Evolutionary conservation across 92 coral and sea anemone genomes (phyloP).

Genomic region (Porites divaricata): DNA sequence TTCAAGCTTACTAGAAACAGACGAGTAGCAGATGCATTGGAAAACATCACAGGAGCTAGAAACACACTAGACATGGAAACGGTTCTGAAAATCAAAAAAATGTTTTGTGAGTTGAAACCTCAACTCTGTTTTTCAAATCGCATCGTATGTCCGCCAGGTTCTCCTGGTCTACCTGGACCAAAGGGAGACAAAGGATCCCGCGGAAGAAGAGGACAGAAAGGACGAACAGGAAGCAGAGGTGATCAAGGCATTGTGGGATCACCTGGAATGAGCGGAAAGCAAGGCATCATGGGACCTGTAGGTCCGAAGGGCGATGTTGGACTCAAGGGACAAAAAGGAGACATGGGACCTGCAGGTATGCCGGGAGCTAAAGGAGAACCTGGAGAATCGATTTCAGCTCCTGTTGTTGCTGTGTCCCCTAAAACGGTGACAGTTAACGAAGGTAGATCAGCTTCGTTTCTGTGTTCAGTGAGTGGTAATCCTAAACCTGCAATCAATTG

Average conservation of each 20-base stretch:
- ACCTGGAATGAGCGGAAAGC: background rate
- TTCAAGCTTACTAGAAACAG: background rate
- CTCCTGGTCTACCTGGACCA: conserved; percentile 18
- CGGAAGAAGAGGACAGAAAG: conserved; percentile 20
- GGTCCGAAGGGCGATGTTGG: background rate
- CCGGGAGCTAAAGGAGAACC: conserved; percentile 42
- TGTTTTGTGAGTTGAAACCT: background rate
- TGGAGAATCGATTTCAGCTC: conserved; percentile 41
- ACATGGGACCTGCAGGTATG: conserved; percentile 25
- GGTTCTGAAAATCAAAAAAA: background rate
- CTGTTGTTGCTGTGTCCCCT: conserved; percentile 31
- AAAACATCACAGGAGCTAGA: background rate
- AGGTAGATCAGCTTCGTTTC: conserved; percentile 34
- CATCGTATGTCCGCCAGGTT: background rate
- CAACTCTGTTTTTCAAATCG: background rate
- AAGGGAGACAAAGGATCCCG: background rate
- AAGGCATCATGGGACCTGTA: background rate
- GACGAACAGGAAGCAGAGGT: background rate
- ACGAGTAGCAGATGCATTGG: background rate
- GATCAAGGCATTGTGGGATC: background rate
- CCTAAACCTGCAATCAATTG: conserved; percentile 35
- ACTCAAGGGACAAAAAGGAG: conserved; percentile 1
- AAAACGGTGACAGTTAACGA: conserved; percentile 34
- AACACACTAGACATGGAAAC: background rate
- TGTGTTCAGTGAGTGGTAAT: conserved; percentile 40